Percentiles rank a stretch among this genome's conserved stretches.
These are phyloP conservation scores for Hozukius guyotensis DNA, from an alignment of 2,797 vertebrate genomes.

Conservation along the genomic window DNA sequence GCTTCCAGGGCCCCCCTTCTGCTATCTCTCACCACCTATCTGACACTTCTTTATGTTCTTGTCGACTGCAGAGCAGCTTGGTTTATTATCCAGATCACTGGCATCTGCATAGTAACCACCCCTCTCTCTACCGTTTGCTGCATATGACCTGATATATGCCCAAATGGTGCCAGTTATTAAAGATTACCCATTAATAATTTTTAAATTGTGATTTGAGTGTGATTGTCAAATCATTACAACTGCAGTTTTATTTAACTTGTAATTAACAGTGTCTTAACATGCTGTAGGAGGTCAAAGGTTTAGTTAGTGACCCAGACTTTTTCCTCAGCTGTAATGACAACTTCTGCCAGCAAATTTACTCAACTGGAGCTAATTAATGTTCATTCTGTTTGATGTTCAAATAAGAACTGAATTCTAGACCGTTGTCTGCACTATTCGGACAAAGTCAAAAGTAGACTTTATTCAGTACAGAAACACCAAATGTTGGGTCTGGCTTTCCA, in stretches of 20 bases:
- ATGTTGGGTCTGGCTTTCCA: background rate
- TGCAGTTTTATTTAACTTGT: background rate
- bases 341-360: background rate
- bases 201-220: background rate
- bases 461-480: background rate
- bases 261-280: background rate
- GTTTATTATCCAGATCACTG: conserved; percentile 79
- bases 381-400: background rate
- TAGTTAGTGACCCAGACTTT: background rate
- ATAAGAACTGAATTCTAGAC: background rate
- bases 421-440: background rate
- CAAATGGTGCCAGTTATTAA: conserved; percentile 72
- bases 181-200: background rate
- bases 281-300: background rate
- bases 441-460: background rate
- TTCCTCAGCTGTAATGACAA: background rate
- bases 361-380: background rate
- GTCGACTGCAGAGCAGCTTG: conserved; percentile 82
- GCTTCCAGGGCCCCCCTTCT: conserved; percentile 67
- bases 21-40: conserved; percentile 77
- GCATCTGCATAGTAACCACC: conserved; percentile 83
- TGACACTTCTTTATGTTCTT: conserved; percentile 27
- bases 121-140: conserved; percentile 75
- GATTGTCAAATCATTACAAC: background rate
- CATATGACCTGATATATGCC: conserved; percentile 71